Conservation (phyloP, 2,888 invertebrate species). For the Cephus nigrinus region DNA sequence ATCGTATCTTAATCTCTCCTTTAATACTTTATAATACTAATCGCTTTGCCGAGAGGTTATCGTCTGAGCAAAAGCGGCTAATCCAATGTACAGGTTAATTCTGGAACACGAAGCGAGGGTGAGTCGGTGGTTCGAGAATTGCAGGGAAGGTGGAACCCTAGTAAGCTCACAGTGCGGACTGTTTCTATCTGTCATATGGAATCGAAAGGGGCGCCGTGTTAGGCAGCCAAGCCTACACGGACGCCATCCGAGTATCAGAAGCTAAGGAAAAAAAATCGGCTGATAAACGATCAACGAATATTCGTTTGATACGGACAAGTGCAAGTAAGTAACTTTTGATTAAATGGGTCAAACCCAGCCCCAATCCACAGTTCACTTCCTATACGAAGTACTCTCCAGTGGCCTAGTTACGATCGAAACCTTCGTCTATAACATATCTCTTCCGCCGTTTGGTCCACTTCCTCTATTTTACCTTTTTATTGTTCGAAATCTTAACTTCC, state of each 20-base stretch:
- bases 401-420: constrained; percentile 19
- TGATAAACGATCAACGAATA: not conserved
- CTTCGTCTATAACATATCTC: not conserved
- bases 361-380: constrained; percentile 28
- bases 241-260: constrained; percentile 32
- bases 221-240: constrained; percentile 53
- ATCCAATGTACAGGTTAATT: not conserved
- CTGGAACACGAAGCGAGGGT: constrained; percentile 2
- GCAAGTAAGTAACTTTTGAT: constrained; percentile 15
- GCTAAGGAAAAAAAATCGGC: not conserved
- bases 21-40: not conserved
- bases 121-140: not conserved
- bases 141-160: constrained; percentile 2
- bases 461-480: not conserved
- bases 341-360: constrained; percentile 54
- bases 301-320: constrained; percentile 7
- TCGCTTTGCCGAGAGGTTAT: not conserved
- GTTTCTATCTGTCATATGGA: constrained; percentile 44
- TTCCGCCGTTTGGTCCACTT: not conserved
- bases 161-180: not conserved
- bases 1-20: not conserved
- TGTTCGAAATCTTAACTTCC: not conserved
- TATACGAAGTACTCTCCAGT: constrained; percentile 6
- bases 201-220: constrained; percentile 50
- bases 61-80: not conserved